Evolutionary conservation across 2,888 invertebrate species (phyloP).

Genomic region (Ariolimax columbianus): DNA sequence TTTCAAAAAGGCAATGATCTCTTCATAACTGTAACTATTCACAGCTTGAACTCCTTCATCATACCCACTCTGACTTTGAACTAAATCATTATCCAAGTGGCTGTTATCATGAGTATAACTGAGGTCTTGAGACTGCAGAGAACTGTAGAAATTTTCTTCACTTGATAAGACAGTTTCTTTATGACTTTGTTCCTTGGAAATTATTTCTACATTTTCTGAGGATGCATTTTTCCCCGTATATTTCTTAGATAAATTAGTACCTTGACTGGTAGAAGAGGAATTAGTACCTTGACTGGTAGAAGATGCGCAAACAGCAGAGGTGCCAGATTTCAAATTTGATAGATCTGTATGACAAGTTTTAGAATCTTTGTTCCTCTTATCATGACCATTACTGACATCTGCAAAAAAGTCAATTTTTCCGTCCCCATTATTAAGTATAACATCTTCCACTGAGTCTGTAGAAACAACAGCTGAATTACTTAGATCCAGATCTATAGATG

Average conservation of each 20-base stretch:
- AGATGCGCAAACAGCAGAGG: background rate
- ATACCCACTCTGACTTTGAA: background rate
- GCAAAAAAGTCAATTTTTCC: background rate
- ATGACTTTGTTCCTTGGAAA: background rate
- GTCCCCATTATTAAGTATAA: background rate
- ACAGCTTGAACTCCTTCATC: background rate
- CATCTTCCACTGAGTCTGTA: background rate
- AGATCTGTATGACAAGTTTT: no score
- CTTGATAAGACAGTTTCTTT: background rate
- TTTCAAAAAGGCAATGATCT: slow-evolving; percentile 36
- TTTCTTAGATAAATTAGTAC: background rate
- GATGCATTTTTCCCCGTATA: background rate
- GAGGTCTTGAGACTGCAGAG: background rate
- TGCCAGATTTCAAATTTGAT: background rate
- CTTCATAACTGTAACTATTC: slow-evolving; percentile 39
- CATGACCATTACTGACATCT: background rate
- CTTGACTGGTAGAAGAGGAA: background rate
- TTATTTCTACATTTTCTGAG: background rate
- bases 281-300: background rate
- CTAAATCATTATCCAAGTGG: background rate
- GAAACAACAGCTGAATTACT: background rate
- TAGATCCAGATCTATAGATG: background rate
- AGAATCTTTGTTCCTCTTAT: background rate
- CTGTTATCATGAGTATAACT: background rate
- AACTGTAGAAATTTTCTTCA: background rate